phyloP scores from a whole-genome alignment of 2,113 vertebrate genomes.

The Leptosomus discolor region DNA sequence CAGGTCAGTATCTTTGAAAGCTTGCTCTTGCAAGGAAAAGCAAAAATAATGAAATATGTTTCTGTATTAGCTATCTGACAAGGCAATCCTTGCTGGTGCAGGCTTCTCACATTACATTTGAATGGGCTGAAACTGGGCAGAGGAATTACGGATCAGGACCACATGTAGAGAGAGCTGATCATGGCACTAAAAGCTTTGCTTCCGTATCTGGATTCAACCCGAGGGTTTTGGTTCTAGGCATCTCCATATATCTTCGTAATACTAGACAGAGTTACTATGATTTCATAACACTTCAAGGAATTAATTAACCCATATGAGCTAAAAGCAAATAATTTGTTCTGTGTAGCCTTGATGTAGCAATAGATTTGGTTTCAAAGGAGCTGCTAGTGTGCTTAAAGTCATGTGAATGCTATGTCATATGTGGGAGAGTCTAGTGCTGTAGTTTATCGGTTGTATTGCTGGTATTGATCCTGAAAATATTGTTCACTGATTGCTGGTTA shows the following conservation, averaged over 20 bases:
- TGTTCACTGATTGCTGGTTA: background rate
- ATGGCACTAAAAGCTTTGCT: background rate
- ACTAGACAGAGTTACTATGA: background rate
- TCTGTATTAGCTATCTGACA: background rate
- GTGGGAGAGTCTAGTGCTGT: background rate
- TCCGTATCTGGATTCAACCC: background rate
- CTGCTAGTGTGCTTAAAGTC: background rate
- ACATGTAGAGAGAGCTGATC: background rate
- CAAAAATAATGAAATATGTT: background rate
- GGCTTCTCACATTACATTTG: background rate
- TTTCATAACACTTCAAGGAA: background rate
- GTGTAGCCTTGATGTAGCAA: background rate
- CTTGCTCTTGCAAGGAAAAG: background rate
- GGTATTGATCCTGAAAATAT: background rate
- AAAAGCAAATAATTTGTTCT: background rate
- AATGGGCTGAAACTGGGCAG: background rate
- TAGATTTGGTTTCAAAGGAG: background rate
- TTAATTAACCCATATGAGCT: background rate
- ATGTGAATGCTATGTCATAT: background rate
- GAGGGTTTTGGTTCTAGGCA: background rate
- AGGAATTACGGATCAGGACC: background rate
- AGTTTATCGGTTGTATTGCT: background rate
- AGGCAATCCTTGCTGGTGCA: background rate
- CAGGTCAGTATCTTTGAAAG: background rate
- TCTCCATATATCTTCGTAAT: background rate